These are phyloP conservation scores for Cassiopea xamachana DNA, from an alignment of 30 jellyfish, hydroid and myxozoan genomes.

Conservation along the genomic window DNA sequence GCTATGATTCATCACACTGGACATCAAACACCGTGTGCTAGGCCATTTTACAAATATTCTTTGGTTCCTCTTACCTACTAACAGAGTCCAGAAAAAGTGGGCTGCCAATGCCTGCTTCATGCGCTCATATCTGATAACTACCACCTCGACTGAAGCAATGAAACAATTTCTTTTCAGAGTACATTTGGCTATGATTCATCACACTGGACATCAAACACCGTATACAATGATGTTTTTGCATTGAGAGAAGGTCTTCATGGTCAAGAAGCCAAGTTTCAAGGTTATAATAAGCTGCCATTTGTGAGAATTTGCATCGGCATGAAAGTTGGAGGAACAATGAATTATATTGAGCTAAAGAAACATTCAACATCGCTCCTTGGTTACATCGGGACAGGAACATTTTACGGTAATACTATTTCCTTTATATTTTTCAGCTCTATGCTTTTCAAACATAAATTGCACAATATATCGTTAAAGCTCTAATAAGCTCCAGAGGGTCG, in stretches of 20 bases:
- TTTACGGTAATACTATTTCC: constrained; percentile 1
- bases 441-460: no score
- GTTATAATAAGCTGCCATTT: constrained; percentile 23
- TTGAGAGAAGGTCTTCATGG: constrained; percentile 40
- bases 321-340: constrained; percentile 16
- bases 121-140: no score
- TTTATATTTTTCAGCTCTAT: no score
- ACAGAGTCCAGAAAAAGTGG: no score
- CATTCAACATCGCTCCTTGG: constrained; percentile 18
- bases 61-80: no score
- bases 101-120: no score
- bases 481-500: no score
- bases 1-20: constrained; percentile 42
- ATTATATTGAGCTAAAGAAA: neutral
- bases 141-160: no score
- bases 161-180: no score
- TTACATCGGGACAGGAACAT: neutral
- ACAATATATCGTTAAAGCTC: no score
- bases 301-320: constrained; percentile 50
- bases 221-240: constrained; percentile 45
- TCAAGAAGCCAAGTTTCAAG: constrained; percentile 56
- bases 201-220: constrained; percentile 55
- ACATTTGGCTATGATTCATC: constrained; percentile 30
- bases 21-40: neutral
- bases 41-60: no score